Evolutionary conservation across 2,113 vertebrate genomes (phyloP), one percentile per base, ranked within the genome.

Genomic region (Phaethon lepturus): DNA sequence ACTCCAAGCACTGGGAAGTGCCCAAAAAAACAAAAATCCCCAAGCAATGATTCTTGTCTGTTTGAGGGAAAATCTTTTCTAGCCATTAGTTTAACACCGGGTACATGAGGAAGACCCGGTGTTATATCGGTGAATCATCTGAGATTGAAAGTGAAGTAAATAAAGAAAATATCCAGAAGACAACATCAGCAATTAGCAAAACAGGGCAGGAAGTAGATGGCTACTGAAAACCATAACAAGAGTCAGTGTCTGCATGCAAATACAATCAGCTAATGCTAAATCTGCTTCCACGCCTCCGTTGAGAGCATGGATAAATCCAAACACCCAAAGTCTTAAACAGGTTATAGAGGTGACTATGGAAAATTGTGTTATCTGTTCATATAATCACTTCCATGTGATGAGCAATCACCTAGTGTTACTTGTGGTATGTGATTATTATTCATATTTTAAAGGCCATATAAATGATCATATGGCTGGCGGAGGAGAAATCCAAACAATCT

Each of bases 1-100:
- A 53, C 9, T 74, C 55, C 38, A 83, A 50, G 19, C 11, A 67
- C 20, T 20, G 25, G n/a, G 50, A 81, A 63, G 17, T 26, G 5
- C 14, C 78, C 45, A 81, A 58, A 53, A 38, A 60, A 4, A 0
- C 3, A 7, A 10, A 49, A 67, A 35, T 1, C 14, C 8, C 14
- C 4, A 28, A 79, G 13, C 11, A 89, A 60, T 10, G 58, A 2
- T 40, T 77, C 42, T 49, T 64, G 23, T 16, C 3, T 44, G 26
- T 66, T 74, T 74, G n/a, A 56, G 8, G 58, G 29, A 77, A 89
- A 62, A 42, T 11, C 0, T 15, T 42, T 50, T 25, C n/a, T 71
- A 50, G 19, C 5, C 1, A 0, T 35, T 44, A 18, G 3, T 79
- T 95, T 64, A 66, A 84, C 10, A 17, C 1, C 0, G 1, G 3